These are phyloP conservation scores for Notechis scutatus DNA, from an alignment of 2,113 vertebrate species.

Conservation along the genomic window DNA sequence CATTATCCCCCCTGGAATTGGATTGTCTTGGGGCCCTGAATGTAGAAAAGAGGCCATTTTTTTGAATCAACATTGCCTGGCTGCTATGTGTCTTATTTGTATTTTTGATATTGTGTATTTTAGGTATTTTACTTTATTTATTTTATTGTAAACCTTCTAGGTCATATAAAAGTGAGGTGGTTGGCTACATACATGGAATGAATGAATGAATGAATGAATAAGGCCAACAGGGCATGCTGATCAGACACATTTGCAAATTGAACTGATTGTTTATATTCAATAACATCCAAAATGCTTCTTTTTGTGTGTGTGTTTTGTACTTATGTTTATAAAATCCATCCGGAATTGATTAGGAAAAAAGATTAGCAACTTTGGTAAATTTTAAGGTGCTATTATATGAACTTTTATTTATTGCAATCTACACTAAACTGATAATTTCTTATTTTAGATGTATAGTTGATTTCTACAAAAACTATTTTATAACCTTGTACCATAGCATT, in stretches of 20 bases:
- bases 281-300: background rate
- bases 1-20: background rate
- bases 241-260: background rate
- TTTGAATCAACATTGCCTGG: background rate
- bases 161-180: background rate
- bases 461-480: background rate
- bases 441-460: background rate
- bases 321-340: background rate
- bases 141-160: background rate
- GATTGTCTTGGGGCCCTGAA: background rate
- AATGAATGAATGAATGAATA: background rate
- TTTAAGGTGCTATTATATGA: background rate
- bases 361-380: background rate
- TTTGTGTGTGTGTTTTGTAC: background rate
- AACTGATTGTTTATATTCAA: background rate
- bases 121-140: background rate
- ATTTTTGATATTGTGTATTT: background rate
- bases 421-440: background rate
- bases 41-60: background rate
- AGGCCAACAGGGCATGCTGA: background rate
- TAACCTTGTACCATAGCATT: background rate
- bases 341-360: background rate
- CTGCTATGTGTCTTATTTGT: background rate
- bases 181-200: background rate
- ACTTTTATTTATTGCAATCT: background rate